Evolutionary conservation across 1,140 invertebrate genomes (phyloP), one percentile per base, ranked within the genome.

Genomic region (Probaryconus sp.): DNA sequence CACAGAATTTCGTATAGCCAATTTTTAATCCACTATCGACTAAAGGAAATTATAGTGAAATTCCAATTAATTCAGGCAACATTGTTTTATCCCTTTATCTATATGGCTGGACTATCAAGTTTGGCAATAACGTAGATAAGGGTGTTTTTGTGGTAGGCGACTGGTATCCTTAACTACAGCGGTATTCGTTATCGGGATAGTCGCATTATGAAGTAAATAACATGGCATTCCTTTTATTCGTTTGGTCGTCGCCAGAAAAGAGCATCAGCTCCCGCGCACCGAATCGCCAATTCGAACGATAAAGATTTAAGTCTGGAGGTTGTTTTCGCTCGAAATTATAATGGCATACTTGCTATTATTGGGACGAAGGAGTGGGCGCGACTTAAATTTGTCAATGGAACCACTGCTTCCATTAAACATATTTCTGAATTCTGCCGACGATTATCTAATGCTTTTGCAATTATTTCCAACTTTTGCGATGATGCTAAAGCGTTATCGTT

Each of bases 221-320:
- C 53, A 43, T 48, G 61, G 47, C 53, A 37, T 53, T 65, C 56
- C 56, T 72, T 72, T 72, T 60, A 42, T 65, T 60, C 61, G 60
- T 38, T 65, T 53, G 21, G 33, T 20, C 51, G 55, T 53, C 53
- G 69, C 69, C 47, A 55, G 61, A 61, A 61, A 51, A 65, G 69
- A 60, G 53, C 58, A 71, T 42, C 50, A 48, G 56, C 38, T 56
- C 33, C 53, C 26, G 31, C 60, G 45, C 53, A 40, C 31, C 56
- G 56, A 70, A 75, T 75, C 63, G 72, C 64, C 72, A 75, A 75
- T 75, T 69, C 56, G 51, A 63, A 64, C 51, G 64, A 75, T 75
- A 75, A 63, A 60, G 51, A 75, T 75, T 75, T 69, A 73, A 64
- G 50, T 69, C 71, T 61, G 28, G 45, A 40, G 53, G 40, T 65